phyloP scores from a whole-genome alignment of 2,113 vertebrate species.

The Scophthalmus maximus region DNA sequence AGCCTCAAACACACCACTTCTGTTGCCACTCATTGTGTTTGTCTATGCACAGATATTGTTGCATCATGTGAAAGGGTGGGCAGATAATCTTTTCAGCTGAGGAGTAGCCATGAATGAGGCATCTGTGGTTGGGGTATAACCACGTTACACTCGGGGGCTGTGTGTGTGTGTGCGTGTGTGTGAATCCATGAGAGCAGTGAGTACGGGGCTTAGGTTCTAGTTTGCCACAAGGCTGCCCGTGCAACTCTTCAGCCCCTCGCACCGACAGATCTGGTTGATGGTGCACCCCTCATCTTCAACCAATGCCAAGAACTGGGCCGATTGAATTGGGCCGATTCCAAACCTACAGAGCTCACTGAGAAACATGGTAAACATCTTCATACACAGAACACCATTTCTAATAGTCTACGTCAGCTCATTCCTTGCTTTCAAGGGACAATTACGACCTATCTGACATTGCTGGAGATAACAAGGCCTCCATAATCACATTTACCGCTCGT shows the following conservation, averaged over 20 bases:
- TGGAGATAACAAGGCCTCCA: not conserved
- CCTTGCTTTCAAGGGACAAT: not conserved
- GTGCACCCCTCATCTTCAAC: not conserved
- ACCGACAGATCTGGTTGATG: conserved; percentile 46
- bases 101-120: conserved; percentile 53
- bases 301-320: conserved; percentile 22
- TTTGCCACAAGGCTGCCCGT: conserved; percentile 66
- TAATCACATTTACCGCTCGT: not conserved
- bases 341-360: not conserved
- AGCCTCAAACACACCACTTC: conserved; percentile 12
- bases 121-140: conserved; percentile 50
- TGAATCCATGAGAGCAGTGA: not conserved
- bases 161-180: not conserved
- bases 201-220: conserved; percentile 12
- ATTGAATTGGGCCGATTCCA: too few relatives aligned
- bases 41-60: conserved; percentile 43
- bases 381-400: too few relatives aligned
- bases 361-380: not conserved
- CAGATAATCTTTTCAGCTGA: conserved; percentile 56
- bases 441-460: not conserved
- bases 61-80: conserved; percentile 43
- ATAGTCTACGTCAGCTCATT: conserved; percentile 1
- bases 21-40: conserved; percentile 13
- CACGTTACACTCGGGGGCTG: conserved; percentile 28
- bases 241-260: conserved; percentile 62